phyloP scores from a whole-genome alignment of 2,888 invertebrate genomes.

The Ectemnius continuus region DNA sequence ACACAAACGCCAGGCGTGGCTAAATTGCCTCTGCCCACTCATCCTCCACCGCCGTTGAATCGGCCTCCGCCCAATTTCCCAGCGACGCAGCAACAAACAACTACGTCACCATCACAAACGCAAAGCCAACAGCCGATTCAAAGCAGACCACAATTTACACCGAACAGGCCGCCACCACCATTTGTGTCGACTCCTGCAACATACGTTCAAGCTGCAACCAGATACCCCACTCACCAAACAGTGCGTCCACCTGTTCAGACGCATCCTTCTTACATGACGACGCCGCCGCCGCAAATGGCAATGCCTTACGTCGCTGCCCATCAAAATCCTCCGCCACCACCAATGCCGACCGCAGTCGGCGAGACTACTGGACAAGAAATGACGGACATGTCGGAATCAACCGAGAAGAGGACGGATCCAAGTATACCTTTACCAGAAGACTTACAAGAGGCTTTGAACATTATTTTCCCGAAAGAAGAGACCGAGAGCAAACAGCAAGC shows the following conservation, averaged over 20 bases:
- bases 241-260: constrained; percentile 58
- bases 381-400: constrained; percentile 77
- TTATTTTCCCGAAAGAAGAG: constrained; percentile 82
- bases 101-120: background rate
- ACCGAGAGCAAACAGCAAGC: constrained; percentile 66
- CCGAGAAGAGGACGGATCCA: constrained; percentile 76
- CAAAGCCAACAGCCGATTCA: constrained; percentile 20
- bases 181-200: constrained; percentile 63
- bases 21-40: constrained; percentile 56
- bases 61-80: constrained; percentile 65
- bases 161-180: constrained; percentile 65
- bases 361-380: constrained; percentile 65
- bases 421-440: constrained; percentile 82
- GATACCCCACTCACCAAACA: constrained; percentile 46
- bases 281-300: constrained; percentile 56
- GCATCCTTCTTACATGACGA: constrained; percentile 54
- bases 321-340: constrained; percentile 60
- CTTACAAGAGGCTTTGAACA: constrained; percentile 84
- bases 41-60: constrained; percentile 58
- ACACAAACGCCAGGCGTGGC: constrained; percentile 48
- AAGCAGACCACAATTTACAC: constrained; percentile 63
- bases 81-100: constrained; percentile 37
- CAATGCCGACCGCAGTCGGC: constrained; percentile 41
- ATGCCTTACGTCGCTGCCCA: constrained; percentile 49
- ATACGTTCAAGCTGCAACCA: no score